Evolutionary conservation across 2,797 vertebrate species (phyloP).

Genomic region (Microcaecilia unicolor): DNA sequence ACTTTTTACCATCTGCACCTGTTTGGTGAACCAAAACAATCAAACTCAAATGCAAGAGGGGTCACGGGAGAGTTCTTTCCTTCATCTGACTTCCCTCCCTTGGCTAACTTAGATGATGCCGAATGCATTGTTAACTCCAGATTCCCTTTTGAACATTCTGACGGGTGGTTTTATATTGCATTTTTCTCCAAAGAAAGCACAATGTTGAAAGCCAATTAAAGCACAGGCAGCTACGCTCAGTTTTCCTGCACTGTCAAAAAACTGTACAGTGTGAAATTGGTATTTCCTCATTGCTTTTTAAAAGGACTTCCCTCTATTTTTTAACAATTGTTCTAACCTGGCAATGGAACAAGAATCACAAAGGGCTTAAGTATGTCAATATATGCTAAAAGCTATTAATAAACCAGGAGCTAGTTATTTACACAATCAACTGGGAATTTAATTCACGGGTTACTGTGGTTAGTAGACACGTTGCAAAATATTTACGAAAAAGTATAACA

Average conservation of each 20-base stretch:
- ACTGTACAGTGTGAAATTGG: constrained; percentile 11
- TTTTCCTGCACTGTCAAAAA: constrained; percentile 25
- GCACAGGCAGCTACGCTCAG: constrained; percentile 1
- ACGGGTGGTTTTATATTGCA: constrained; percentile 1
- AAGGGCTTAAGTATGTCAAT: too few species aligned
- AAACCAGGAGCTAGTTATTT: too few species aligned
- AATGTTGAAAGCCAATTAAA: constrained; percentile 8
- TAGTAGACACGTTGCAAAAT: too few species aligned
- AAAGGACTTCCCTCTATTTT: too few species aligned
- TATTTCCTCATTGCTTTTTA: constrained; percentile 1
- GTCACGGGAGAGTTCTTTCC: not conserved
- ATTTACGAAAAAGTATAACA: too few species aligned
- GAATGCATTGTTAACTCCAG: not conserved
- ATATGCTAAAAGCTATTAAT: too few species aligned
- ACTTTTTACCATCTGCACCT: not conserved
- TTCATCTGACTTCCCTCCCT: constrained; percentile 9
- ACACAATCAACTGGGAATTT: too few species aligned
- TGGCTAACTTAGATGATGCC: not conserved
- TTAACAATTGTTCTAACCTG: too few species aligned
- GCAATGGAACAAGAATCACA: too few species aligned
- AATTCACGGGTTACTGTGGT: too few species aligned
- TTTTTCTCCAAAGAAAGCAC: constrained; percentile 7
- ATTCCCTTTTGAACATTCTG: constrained; percentile 6
- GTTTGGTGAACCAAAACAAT: constrained; percentile 4
- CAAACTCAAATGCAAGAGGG: not conserved